A percentile compares a stretch with the other conserved stretches of the same genome.
Evolutionary conservation across 2,797 vertebrate genomes (phyloP).

Genomic region (Mormyrus hasselquistii): DNA sequence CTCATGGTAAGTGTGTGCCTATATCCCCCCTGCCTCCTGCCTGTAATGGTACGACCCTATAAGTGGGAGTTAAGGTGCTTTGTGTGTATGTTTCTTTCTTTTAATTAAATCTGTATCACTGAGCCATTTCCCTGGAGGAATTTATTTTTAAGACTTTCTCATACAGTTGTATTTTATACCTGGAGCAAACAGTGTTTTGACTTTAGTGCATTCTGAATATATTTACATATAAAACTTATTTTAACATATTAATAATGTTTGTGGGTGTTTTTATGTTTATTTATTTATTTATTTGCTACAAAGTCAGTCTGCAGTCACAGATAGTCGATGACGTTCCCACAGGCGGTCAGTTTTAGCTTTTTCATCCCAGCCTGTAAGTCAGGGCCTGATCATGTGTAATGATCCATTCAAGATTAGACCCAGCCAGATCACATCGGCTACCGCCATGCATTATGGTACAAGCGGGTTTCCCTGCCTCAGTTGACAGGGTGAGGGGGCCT

Average conservation of each 20-base stretch:
- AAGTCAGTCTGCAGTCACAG: background rate
- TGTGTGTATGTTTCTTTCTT: background rate
- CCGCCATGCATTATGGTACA: background rate
- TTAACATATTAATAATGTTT: background rate
- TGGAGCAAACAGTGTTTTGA: background rate
- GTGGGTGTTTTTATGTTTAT: background rate
- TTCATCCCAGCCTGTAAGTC: background rate
- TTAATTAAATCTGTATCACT: background rate
- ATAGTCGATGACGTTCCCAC: background rate
- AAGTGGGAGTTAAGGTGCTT: background rate
- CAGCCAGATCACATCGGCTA: background rate
- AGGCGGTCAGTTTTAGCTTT: background rate
- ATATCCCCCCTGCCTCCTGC: background rate
- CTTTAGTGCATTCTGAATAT: background rate
- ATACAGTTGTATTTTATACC: background rate
- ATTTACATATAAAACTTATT: slow-evolving; percentile 6
- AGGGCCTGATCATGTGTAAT: background rate
- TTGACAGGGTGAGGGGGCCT: background rate
- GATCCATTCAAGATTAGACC: background rate
- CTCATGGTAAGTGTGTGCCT: slow-evolving; percentile 73
- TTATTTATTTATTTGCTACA: background rate
- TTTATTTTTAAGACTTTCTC: background rate
- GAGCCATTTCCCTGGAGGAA: slow-evolving; percentile 18
- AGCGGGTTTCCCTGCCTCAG: background rate
- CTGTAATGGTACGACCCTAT: background rate